Base-by-base conservation (phyloP, 2,113 vertebrate genomes). In the Oreochromis aureus region DNA sequence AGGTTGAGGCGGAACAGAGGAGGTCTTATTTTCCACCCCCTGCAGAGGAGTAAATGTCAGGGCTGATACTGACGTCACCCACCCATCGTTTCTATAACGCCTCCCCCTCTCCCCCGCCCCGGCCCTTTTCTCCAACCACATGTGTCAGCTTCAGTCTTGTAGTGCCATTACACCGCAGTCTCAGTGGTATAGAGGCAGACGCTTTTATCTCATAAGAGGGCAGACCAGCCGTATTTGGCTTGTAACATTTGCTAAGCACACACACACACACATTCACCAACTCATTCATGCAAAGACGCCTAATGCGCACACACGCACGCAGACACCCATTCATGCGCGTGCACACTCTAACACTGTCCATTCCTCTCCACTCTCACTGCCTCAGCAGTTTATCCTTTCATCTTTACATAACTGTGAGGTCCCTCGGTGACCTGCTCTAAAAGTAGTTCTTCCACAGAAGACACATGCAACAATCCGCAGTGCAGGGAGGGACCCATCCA, bases 131-230 rank as follows among this genome's bases (percentile, higher is more conserved):
- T 87, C 92, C 5, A 44, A 87, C 87, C 58, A 80, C 5, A 39
- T 91, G 92, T 93, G 92, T 92, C 87, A 91, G 87, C 92, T 85
- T 89, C 36, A 63, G 83, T 92, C 81, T 89, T 87, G 86, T 89
- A 89, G 84, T 78, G 81, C 91, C 94, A 95, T 91, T 93, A 95
- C 94, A 85, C 89, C 76, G 87, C 81, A 92, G 91, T 85, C 87
- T 93, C 93, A 92, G 86, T 41, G 91, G 96, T 30, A 86, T 61
- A 59, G 89, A 93, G 82, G 89, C 32, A 85, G 90, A 92, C 2
- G 89, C 89, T 97, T 96, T 96, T 96, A 95, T 96, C 95, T 95
- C 89, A 86, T 89, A 92, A 94, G 87, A 92, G 90, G 86, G 89
- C 27, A 86, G 91, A 90, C 85, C 83, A 84, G 89, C 90, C 83